These are phyloP conservation scores for Myripristis jacobus DNA, from an alignment of 2,797 vertebrate genomes.

Conservation along the genomic window DNA sequence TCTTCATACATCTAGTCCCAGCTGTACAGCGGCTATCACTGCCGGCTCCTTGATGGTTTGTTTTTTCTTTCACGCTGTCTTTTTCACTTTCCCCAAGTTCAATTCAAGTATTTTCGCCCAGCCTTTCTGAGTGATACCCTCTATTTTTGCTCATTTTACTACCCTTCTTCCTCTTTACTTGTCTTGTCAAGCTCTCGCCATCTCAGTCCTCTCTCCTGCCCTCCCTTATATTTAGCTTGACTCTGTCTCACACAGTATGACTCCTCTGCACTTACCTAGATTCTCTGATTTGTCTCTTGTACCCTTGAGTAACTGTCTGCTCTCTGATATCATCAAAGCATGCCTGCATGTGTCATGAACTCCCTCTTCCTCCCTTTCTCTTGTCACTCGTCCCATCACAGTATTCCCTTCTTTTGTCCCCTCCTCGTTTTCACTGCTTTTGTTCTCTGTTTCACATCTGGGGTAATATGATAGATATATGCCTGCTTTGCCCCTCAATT, in stretches of 20 bases:
- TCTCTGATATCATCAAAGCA: conserved; percentile 20
- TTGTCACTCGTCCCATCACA: not conserved
- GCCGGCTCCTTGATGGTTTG: conserved; percentile 43
- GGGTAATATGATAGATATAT: not conserved
- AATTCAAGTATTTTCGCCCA: conserved; percentile 41
- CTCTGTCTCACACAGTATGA: conserved; percentile 15
- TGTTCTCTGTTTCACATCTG: not conserved
- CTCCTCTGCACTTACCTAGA: conserved; percentile 18
- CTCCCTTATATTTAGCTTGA: not conserved
- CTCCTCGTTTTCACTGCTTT: conserved; percentile 14
- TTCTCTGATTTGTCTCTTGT: conserved; percentile 41
- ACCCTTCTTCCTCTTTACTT: conserved; percentile 43
- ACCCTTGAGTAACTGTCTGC: conserved; percentile 38
- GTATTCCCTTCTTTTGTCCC: conserved; percentile 1
- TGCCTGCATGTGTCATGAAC: conserved; percentile 15
- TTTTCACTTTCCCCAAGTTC: conserved; percentile 39
- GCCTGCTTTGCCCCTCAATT: conserved; percentile 17
- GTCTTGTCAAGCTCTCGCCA: conserved; percentile 35
- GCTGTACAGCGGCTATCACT: conserved; percentile 29
- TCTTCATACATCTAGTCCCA: conserved; percentile 10
- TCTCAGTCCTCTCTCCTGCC: not conserved
- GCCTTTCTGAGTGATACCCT: conserved; percentile 62
- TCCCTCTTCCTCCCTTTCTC: conserved; percentile 14
- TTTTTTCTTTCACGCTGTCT: conserved; percentile 35
- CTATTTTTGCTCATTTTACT: conserved; percentile 43